Percentiles rank a stretch among this genome's conserved stretches.
phyloP scores from a whole-genome alignment of 53 echinoderm and acorn worm species.

The Echinometra lucunter region DNA sequence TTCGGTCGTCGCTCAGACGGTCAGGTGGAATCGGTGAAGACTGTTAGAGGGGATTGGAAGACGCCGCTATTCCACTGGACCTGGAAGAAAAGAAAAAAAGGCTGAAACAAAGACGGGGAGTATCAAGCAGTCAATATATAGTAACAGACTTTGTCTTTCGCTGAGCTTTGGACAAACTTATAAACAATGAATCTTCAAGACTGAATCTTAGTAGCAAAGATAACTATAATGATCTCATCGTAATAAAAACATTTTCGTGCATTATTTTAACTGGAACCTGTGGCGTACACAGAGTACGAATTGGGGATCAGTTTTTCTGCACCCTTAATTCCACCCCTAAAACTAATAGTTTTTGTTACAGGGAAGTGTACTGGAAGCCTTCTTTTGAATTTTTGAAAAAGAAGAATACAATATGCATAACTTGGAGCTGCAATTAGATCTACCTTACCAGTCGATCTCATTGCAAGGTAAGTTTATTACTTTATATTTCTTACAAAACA shows the following conservation, averaged over 20 bases:
- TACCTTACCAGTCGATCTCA: constrained; percentile 31
- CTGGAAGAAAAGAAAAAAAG: not conserved
- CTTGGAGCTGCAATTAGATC: constrained; percentile 30
- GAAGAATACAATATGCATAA: constrained; percentile 30
- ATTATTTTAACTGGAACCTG: not conserved
- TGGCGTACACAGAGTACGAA: not conserved
- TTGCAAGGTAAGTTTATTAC: constrained; percentile 28
- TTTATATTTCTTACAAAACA: not conserved
- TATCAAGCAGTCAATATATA: not conserved
- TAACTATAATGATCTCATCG: not conserved
- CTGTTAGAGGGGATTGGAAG: not conserved
- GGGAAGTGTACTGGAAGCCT: not conserved
- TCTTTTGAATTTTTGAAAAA: not conserved
- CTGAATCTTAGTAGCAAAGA: not conserved
- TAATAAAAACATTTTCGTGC: not conserved
- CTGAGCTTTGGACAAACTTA: not conserved
- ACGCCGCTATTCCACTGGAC: not conserved
- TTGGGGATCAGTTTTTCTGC: not conserved
- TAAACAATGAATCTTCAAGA: not conserved
- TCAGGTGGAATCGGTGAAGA: not conserved
- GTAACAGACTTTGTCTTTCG: not conserved
- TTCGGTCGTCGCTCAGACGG: not conserved
- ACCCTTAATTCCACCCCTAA: not conserved
- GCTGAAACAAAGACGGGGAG: not conserved
- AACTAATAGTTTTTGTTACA: not conserved